Conservation (phyloP, 2,888 invertebrate species). For the Drosophila kuntzei region DNA sequence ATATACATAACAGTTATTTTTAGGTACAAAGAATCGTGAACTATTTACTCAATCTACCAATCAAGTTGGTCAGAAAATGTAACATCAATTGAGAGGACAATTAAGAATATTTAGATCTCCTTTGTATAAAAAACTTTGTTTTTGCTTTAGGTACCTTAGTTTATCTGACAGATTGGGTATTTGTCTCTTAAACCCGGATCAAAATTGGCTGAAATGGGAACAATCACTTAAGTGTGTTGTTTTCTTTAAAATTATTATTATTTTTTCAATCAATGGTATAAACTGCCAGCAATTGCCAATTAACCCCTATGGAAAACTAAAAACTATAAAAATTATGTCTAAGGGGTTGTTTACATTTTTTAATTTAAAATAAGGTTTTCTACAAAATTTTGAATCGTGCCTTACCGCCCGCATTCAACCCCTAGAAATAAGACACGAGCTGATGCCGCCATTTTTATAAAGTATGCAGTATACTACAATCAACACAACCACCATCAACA, state of each 20-base stretch:
- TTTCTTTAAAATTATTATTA: not conserved
- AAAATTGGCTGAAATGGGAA: not conserved
- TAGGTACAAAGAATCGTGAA: too few species aligned
- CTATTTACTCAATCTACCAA: too few species aligned
- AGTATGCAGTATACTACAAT: not conserved
- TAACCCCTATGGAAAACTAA: not conserved
- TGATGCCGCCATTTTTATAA: conserved; percentile 9
- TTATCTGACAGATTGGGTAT: not conserved
- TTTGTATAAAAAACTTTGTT: too few species aligned
- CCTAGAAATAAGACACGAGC: not conserved
- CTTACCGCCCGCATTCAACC: conserved; percentile 11
- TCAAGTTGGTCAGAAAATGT: too few species aligned
- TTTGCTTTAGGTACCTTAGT: too few species aligned
- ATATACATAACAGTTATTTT: too few species aligned
- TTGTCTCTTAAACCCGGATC: not conserved
- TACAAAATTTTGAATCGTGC: not conserved
- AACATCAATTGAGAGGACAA: too few species aligned
- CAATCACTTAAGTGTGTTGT: not conserved
- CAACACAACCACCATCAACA: not conserved
- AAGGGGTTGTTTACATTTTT: conserved; percentile 1
- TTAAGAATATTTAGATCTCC: too few species aligned
- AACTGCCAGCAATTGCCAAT: not conserved
- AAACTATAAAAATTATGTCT: not conserved
- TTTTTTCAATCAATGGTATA: not conserved
- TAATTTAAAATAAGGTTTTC: conserved; percentile 1